phyloP scores from a whole-genome alignment of 2,113 vertebrate species.

The Chaetodon trifascialis region DNA sequence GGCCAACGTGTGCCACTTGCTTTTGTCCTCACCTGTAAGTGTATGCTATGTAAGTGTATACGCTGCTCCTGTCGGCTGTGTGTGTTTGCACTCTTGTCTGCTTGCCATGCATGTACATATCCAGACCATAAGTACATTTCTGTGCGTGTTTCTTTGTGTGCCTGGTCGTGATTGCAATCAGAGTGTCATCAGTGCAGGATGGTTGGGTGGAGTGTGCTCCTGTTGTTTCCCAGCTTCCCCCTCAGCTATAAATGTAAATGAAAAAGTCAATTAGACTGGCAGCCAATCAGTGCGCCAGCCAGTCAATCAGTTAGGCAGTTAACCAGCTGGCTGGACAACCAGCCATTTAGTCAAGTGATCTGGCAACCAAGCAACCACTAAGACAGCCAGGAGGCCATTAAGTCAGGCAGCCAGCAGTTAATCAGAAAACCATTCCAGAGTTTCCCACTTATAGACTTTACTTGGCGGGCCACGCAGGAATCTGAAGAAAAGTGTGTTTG shows the following conservation, averaged over 20 bases:
- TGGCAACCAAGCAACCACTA: conserved; percentile 26
- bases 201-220: conserved; percentile 44
- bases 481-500: too few species aligned
- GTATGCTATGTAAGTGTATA: neutral
- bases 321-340: conserved; percentile 40
- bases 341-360: conserved; percentile 40
- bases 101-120: conserved; percentile 4
- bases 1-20: neutral
- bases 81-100: neutral
- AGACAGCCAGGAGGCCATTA: conserved; percentile 24
- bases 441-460: too few species aligned
- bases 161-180: conserved; percentile 82
- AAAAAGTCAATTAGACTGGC: conserved; percentile 51
- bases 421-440: conserved; percentile 8
- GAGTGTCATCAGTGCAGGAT: conserved; percentile 60
- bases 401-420: conserved; percentile 12
- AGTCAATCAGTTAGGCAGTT: conserved; percentile 40
- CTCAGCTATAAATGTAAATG: conserved; percentile 47
- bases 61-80: neutral
- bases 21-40: neutral
- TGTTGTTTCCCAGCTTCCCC: conserved; percentile 55
- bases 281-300: conserved; percentile 34
- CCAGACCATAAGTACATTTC: conserved; percentile 10
- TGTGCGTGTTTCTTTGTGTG: conserved; percentile 35
- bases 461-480: too few species aligned